phyloP scores from a whole-genome alignment of 30 jellyfish, hydroid and myxozoan species.

The Hydra vulgaris region DNA sequence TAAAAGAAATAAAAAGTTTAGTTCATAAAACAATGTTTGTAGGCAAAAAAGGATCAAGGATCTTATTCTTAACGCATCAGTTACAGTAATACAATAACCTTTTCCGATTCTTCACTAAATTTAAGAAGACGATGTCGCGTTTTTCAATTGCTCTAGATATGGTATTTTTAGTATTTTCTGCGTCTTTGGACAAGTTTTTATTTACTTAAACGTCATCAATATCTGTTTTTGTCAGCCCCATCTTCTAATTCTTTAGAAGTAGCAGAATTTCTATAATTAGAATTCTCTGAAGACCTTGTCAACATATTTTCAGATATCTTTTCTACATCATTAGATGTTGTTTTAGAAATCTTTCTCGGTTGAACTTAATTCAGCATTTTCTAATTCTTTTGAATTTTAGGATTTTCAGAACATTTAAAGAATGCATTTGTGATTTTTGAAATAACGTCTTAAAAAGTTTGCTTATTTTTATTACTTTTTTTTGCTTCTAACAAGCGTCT shows the following conservation, averaged over 20 bases:
- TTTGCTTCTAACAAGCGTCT: no score
- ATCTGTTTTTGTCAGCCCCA: neutral
- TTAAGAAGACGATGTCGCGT: neutral
- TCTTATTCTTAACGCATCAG: neutral
- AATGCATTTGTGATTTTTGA: no score
- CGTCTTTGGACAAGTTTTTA: neutral
- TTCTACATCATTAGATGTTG: neutral
- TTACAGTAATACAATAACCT: neutral
- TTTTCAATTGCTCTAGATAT: neutral
- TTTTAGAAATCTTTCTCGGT: neutral
- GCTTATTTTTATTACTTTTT: no score
- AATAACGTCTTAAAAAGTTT: no score
- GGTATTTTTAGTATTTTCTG: no score
- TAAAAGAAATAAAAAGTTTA: no score
- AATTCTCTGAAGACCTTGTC: neutral
- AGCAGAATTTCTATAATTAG: neutral
- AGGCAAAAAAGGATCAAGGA: no score
- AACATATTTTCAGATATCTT: neutral
- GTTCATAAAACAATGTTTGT: neutral
- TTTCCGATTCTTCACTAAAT: neutral
- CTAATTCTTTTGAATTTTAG: neutral
- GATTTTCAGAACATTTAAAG: no score
- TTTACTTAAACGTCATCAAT: neutral
- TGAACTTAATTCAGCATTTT: neutral
- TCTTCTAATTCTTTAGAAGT: neutral